phyloP scores from a whole-genome alignment of 2,113 vertebrate species.

The Cercocebus atys region DNA sequence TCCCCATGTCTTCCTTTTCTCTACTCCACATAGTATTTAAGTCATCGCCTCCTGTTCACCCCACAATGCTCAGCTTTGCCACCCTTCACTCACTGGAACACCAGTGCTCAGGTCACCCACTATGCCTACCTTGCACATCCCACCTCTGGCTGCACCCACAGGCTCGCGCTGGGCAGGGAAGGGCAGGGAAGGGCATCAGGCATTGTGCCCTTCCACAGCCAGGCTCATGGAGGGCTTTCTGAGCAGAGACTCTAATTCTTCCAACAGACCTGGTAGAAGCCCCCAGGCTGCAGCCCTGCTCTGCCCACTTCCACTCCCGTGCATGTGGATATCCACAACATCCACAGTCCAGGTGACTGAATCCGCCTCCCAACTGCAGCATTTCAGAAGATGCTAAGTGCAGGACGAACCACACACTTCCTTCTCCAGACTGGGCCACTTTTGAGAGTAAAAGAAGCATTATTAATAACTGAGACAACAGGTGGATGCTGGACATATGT shows the following conservation, averaged over 20 bases:
- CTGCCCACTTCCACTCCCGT: fast-evolving
- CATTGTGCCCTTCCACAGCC: neutral
- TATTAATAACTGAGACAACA: fast-evolving
- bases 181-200: neutral
- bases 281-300: no score
- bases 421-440: neutral
- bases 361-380: fast-evolving
- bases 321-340: fast-evolving
- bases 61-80: neutral
- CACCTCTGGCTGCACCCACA: fast-evolving
- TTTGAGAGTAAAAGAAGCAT: neutral
- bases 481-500: fast-evolving
- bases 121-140: fast-evolving
- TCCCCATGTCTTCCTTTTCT: neutral
- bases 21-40: neutral
- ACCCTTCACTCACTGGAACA: no score
- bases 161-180: neutral
- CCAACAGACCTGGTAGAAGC: no score
- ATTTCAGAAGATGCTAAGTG: neutral
- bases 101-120: neutral
- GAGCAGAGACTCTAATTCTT: no score
- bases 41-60: neutral
- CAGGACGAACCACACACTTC: neutral
- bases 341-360: neutral
- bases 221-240: neutral